Evolutionary conservation across 2,888 invertebrate species (phyloP), one percentile per base, ranked within the genome.

Genomic region (Agrenia bidenticulata): DNA sequence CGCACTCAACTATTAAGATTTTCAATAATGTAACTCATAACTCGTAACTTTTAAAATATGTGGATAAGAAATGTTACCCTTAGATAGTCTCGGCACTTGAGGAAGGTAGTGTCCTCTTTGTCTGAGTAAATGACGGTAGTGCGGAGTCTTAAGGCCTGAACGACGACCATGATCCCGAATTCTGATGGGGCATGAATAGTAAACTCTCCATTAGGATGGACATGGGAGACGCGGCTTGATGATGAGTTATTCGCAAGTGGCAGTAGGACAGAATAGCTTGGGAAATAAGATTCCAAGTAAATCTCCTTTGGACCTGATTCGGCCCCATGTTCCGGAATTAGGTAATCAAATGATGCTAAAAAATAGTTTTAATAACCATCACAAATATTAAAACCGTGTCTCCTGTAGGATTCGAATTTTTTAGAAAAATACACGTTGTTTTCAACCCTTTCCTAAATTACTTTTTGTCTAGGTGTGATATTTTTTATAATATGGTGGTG

Each of bases 131-230:
- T 63, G 19, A 55, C 61, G 37, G 61, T 55, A 1, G 64, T 71
- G 24, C 71, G 51, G 2, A 71, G 58, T 19, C 67, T 50, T 1
- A 68, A 53, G 11, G 63, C 64, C 32, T 71, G 71, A 37, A 71
- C 61, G 15, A 71, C 66, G 9, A 66, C 71, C 68, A 71, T 68
- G 21, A 71, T 57, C 41, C 71, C 71, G 32, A 61, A 60, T 1
- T 58, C 62, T 19, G 58, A 45, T 2, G 68, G 68, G 13, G 65
- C 64, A 24, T 50, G 49, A 1, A 65, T 56, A 21, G 59, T 15
- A 54, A 68, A 68, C 19, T 64, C 68, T 15, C 68, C 68, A 19
- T 58, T 53, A 0, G 64, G 64, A 56, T 68, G 62, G 11, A 65
- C 51, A 7, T 39, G 51, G 26, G 64, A 68, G 21, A 62, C 64